Evolutionary conservation across 2,888 invertebrate species (phyloP), one percentile per base, ranked within the genome.

Genomic region (Ormyrus thymus): DNA sequence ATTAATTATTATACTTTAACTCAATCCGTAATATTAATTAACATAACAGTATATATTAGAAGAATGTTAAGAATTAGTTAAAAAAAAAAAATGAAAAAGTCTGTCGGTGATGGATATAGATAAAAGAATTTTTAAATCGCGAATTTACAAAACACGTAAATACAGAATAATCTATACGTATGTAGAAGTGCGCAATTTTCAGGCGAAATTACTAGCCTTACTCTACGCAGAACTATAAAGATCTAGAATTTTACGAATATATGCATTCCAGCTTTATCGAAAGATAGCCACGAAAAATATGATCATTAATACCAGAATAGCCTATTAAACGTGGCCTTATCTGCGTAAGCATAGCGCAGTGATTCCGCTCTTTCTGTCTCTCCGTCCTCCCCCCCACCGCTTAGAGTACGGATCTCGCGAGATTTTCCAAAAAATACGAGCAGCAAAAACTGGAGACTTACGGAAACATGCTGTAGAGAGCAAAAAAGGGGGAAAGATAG

Each of bases 401-500:
- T 29, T 29, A 48, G 56, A 6, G 43, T 10, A 50, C 53, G 78
- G 72, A 78, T 75, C 72, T 78, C 77, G 78, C 72, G 77, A 78
- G 78, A 71, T 76, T 78, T 80, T 73, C 68, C 65, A 72, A 70
- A 80, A 80, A 80, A 80, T 78, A 80, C 70, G 77, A 75, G 51
- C 56, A 11, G 66, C 68, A 76, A 79, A 79, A 79, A 79, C 50
- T 43, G 73, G 76, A 73, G 77, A 70, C 80, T 77, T 74, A 71
- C 77, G 74, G 77, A 80, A 80, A 75, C 71, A 59, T 29, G 29
- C 51, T 29, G 66, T 10, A 50, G 48, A 9, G n/a, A 48, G 7
- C 4, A 45, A 64, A 71, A 71, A 71, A 56, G 6, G 53, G 50
- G 46, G 55, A 15, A 75, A 78, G 71, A 46, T 29, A 46, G 50